A percentile compares a stretch with the other conserved stretches of the same genome.
Evolutionary conservation across 2,888 invertebrate genomes (phyloP).

Genomic region (Lasioglossum calceatum): DNA sequence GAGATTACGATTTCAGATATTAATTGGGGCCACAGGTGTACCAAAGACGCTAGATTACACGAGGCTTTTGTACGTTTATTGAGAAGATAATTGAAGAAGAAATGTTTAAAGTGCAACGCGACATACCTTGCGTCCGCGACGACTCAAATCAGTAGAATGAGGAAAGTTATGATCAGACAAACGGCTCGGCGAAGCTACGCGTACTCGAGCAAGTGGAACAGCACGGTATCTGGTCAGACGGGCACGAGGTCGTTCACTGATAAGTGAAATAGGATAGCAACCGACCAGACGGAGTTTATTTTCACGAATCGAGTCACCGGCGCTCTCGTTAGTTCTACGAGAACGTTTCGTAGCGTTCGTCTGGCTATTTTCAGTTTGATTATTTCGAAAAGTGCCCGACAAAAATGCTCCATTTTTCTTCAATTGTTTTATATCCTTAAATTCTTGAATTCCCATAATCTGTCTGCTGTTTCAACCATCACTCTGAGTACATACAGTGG

Average conservation of each 20-base stretch:
- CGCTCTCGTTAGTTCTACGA: not conserved
- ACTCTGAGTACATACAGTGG: no score
- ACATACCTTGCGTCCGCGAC: not conserved
- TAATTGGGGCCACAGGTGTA: not conserved
- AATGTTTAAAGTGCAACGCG: not conserved
- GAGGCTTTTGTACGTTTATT: not conserved
- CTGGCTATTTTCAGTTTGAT: not conserved
- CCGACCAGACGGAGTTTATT: not conserved
- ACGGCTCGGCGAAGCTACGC: not conserved
- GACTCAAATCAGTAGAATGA: constrained; percentile 25
- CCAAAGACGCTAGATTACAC: not conserved
- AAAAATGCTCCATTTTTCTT: no score
- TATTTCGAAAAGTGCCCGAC: not conserved
- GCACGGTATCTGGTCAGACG: constrained; percentile 8
- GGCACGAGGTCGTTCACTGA: constrained; percentile 1
- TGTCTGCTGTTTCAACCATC: no score
- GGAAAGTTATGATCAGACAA: constrained; percentile 18
- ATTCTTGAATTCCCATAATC: no score
- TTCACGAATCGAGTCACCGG: not conserved
- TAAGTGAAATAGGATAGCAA: constrained; percentile 1
- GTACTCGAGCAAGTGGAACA: not conserved
- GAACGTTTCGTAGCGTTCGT: not conserved
- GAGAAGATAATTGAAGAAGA: not conserved
- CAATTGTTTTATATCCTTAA: no score
- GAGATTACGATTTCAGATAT: not conserved